Conservation (phyloP, 2,888 invertebrate species). For the Brassicogethes aeneus region DNA sequence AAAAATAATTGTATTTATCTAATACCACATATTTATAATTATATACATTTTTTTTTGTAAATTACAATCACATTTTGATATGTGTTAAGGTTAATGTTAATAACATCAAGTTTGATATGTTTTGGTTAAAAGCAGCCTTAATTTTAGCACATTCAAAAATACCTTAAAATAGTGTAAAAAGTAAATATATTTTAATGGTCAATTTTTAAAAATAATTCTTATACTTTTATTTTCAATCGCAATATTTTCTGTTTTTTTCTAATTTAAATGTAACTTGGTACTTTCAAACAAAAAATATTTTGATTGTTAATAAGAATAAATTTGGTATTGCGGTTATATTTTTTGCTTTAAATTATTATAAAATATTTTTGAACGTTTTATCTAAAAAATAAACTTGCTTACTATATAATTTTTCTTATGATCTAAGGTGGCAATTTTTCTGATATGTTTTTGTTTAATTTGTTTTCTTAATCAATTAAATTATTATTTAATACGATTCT, state of each 20-base stretch:
- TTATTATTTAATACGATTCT: not conserved
- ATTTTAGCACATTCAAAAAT: slow-evolving; percentile 4
- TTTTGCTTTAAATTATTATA: too few relatives aligned
- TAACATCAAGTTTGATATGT: slow-evolving; percentile 28
- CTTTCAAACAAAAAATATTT: too few relatives aligned
- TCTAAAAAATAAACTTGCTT: too few relatives aligned
- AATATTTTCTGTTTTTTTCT: not conserved
- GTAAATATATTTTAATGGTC: too few relatives aligned
- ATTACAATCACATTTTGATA: slow-evolving; percentile 25
- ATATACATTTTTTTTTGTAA: not conserved
- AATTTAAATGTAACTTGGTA: not conserved
- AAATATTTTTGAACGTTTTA: too few relatives aligned
- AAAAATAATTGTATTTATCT: too few relatives aligned
- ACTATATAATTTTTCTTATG: not conserved
- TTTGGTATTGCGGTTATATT: too few relatives aligned
- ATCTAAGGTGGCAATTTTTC: not conserved
- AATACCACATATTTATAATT: not conserved
- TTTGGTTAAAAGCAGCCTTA: slow-evolving; percentile 17
- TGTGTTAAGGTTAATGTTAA: too few relatives aligned
- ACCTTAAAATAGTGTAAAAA: not conserved
- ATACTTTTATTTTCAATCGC: too few relatives aligned
- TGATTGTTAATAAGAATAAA: too few relatives aligned
- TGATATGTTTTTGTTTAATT: slow-evolving; percentile 4
- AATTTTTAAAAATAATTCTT: too few relatives aligned
- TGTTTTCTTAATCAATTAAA: slow-evolving; percentile 2